Evolutionary conservation across 92 coral and sea anemone species (phyloP).

Genomic region (Ricordea florida): DNA sequence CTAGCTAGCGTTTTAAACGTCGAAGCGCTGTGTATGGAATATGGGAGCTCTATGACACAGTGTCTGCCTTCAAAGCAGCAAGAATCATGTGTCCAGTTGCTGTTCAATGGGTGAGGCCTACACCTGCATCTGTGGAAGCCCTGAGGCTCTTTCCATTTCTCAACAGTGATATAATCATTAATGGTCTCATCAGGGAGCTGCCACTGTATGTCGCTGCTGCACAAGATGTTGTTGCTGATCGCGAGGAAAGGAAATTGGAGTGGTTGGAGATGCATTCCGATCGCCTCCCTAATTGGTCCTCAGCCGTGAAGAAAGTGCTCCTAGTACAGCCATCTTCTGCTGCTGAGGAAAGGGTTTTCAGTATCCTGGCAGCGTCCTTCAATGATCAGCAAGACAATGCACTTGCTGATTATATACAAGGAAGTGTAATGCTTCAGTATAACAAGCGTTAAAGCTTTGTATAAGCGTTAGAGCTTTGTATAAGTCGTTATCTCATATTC

Average conservation of each 20-base stretch:
- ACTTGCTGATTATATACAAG: slow-evolving; percentile 26
- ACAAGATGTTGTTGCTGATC: slow-evolving; percentile 12
- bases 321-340: slow-evolving; percentile 35
- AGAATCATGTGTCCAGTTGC: slow-evolving; percentile 52
- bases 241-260: slow-evolving; percentile 26
- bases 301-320: slow-evolving; percentile 30
- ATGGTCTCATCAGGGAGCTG: too few species aligned
- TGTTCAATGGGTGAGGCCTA: slow-evolving; percentile 53
- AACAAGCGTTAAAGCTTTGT: too few species aligned
- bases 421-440: slow-evolving; percentile 23
- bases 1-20: slow-evolving; percentile 43
- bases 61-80: slow-evolving; percentile 63
- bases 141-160: slow-evolving; percentile 47
- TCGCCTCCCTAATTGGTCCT: slow-evolving; percentile 30
- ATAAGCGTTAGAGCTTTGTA: too few species aligned
- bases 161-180: too few species aligned
- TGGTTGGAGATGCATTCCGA: slow-evolving; percentile 26
- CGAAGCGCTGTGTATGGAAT: too few species aligned
- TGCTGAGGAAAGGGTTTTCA: slow-evolving; percentile 28
- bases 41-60: slow-evolving; percentile 44
- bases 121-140: slow-evolving; percentile 47
- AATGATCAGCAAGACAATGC: slow-evolving; percentile 29
- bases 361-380: slow-evolving; percentile 23
- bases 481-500: too few species aligned
- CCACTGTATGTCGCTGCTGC: too few species aligned